Conservation (phyloP, 2,888 invertebrate species). For the Petrophora chlorosata region DNA sequence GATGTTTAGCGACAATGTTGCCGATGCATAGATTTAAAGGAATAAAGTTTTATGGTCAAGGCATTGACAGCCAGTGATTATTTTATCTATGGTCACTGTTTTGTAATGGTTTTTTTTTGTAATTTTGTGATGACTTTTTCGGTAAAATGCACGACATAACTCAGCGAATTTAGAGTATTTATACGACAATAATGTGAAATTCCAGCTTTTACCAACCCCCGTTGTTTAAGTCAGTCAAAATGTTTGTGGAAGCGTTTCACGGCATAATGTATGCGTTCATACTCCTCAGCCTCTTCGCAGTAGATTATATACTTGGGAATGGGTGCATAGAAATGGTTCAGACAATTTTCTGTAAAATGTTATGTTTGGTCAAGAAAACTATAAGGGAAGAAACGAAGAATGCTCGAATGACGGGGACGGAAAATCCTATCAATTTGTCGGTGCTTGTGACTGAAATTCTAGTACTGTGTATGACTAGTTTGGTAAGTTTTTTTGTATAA, state of each 20-base stretch:
- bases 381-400: slow-evolving; percentile 53
- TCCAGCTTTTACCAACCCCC: neutral
- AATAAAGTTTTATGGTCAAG: no score
- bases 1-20: no score
- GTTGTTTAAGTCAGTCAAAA: slow-evolving; percentile 29
- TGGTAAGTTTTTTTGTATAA: slow-evolving; percentile 44
- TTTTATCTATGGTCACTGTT: no score
- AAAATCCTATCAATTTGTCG: slow-evolving; percentile 48
- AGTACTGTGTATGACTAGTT: slow-evolving; percentile 51
- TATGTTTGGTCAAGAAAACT: slow-evolving; percentile 54
- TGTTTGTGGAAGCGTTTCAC: slow-evolving; percentile 46
- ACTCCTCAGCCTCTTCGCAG: slow-evolving; percentile 52
- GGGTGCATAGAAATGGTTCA: slow-evolving; percentile 58
- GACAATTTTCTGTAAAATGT: slow-evolving; percentile 49
- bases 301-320: slow-evolving; percentile 64
- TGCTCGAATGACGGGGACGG: slow-evolving; percentile 28
- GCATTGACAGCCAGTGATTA: no score
- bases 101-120: no score
- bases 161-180: neutral
- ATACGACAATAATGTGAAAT: slow-evolving; percentile 4
- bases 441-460: slow-evolving; percentile 57
- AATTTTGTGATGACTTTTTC: no score
- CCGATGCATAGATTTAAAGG: no score
- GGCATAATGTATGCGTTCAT: slow-evolving; percentile 44
- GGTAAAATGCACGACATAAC: no score